phyloP scores from a whole-genome alignment of 2,888 invertebrate species.

The Phrixothrix hirtus region DNA sequence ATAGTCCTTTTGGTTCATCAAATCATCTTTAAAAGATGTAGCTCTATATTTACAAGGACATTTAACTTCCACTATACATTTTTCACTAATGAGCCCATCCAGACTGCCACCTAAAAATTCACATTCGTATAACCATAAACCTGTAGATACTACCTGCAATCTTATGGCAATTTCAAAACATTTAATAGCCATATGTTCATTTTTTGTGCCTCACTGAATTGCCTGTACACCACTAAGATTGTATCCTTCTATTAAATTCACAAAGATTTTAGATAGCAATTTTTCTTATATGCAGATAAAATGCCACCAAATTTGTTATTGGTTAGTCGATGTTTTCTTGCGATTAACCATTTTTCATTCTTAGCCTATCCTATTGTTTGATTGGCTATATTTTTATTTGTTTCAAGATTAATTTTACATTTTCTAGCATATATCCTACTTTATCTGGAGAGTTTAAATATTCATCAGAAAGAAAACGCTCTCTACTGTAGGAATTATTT shows the following conservation, averaged over 20 bases:
- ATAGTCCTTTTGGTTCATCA: slow-evolving; percentile 1
- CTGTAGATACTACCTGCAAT: neutral
- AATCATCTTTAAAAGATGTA: neutral
- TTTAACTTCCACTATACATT: slow-evolving; percentile 2
- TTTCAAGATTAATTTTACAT: no score
- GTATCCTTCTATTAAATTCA: slow-evolving; percentile 2
- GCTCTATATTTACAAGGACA: slow-evolving; percentile 7
- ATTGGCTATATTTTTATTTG: no score
- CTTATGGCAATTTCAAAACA: neutral
- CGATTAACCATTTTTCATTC: neutral
- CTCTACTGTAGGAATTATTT: no score
- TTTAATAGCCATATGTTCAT: slow-evolving; percentile 1
- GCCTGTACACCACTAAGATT: slow-evolving; percentile 1
- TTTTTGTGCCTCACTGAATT: slow-evolving; percentile 3
- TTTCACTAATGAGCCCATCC: slow-evolving; percentile 1
- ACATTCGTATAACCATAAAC: slow-evolving; percentile 9
- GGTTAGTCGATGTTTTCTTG: no score
- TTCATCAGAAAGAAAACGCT: no score
- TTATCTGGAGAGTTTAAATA: no score
- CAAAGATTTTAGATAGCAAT: slow-evolving; percentile 1
- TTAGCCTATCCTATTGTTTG: no score
- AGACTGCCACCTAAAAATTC: slow-evolving; percentile 5
- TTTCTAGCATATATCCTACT: no score
- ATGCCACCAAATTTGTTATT: slow-evolving; percentile 4
- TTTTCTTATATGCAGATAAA: neutral